Conservation (phyloP, 2,113 vertebrate species). For the Syngnathus floridae region DNA sequence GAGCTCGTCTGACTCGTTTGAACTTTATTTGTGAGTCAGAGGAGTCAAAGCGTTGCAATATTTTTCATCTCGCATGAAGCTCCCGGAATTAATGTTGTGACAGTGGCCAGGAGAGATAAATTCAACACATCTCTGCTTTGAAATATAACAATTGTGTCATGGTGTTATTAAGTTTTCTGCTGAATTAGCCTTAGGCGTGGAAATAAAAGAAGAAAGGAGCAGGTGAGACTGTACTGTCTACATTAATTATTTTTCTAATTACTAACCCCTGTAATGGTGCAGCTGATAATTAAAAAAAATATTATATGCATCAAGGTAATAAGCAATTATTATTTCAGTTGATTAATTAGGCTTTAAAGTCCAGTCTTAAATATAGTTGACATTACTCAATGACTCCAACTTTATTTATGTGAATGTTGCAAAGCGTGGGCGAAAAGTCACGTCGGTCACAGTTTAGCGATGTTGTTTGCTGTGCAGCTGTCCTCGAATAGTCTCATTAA, state of each 20-base stretch:
- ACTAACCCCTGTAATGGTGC: conserved; percentile 41
- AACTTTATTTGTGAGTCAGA: background rate
- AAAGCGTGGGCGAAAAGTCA: no score
- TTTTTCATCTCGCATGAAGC: conserved; percentile 2
- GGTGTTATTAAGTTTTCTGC: conserved; percentile 6
- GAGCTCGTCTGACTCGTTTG: conserved; percentile 3
- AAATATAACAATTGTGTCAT: background rate
- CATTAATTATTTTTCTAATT: conserved; percentile 46
- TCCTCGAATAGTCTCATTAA: background rate
- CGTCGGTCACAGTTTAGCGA: no score
- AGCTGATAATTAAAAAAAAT: conserved; percentile 42
- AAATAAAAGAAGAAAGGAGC: background rate
- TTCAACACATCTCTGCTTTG: conserved; percentile 7
- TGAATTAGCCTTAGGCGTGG: background rate
- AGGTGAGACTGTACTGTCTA: conserved; percentile 8
- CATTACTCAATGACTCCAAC: conserved; percentile 30
- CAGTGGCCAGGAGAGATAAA: conserved; percentile 5
- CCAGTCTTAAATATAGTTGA: conserved; percentile 50
- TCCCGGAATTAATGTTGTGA: conserved; percentile 5
- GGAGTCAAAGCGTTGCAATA: conserved; percentile 10
- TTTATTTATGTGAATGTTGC: no score
- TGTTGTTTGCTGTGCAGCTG: background rate
- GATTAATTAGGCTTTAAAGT: conserved; percentile 62
- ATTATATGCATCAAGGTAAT: conserved; percentile 45
- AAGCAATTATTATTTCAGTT: conserved; percentile 52